A percentile compares a stretch with the other conserved stretches of the same genome.
Conservation (phyloP, 2,797 vertebrate species). For the Phoxinus dragarum region DNA sequence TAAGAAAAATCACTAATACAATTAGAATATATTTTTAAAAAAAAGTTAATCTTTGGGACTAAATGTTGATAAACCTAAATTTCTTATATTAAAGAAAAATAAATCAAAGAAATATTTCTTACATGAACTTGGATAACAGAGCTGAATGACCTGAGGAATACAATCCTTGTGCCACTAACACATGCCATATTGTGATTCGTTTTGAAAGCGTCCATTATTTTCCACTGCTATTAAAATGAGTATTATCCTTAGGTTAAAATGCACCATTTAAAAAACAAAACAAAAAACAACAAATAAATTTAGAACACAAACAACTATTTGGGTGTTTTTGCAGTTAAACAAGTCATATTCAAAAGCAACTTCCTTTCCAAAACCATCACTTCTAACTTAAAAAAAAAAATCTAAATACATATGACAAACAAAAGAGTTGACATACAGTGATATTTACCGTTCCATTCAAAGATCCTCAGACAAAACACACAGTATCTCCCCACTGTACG, state of each 20-base stretch:
- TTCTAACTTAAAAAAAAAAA: neutral
- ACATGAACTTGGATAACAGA: too few relatives aligned
- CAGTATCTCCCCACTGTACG: neutral
- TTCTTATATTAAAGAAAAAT: neutral
- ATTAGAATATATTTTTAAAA: too few relatives aligned
- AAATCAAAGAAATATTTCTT: too few relatives aligned
- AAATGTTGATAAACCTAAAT: neutral
- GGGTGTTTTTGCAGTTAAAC: neutral
- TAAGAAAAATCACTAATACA: too few relatives aligned
- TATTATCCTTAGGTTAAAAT: neutral
- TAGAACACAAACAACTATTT: too few relatives aligned
- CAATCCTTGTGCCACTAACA: neutral
- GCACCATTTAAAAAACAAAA: neutral
- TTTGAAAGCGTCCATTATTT: neutral
- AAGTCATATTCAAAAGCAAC: neutral
- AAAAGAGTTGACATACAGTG: neutral
- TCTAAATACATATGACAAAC: neutral
- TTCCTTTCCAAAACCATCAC: neutral
- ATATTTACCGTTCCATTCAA: conserved; percentile 22
- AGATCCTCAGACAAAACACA: conserved; percentile 1
- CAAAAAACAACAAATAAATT: neutral
- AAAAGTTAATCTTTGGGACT: neutral
- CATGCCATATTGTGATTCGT: too few relatives aligned
- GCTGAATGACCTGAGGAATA: too few relatives aligned
- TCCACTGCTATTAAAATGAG: neutral